Base-by-base conservation (phyloP, 2,113 vertebrate genomes). In the Syngnathoides biaculeatus region DNA sequence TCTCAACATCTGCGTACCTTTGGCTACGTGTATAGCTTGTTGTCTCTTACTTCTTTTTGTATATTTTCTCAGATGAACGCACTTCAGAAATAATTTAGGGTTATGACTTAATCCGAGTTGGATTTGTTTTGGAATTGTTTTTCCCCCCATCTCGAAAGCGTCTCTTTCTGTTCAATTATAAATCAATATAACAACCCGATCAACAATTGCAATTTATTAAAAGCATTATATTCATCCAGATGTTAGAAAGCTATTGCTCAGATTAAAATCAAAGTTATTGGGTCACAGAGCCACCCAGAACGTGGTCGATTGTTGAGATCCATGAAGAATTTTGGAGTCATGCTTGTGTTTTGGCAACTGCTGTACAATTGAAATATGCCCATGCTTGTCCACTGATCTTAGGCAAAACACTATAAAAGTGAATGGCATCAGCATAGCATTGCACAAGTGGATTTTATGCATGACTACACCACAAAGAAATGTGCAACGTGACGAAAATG, bases 1-100 rank as follows among this genome's bases (percentile, higher is more conserved):
- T 72, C 79, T 60, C 24, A 83, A 84, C 79, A 88, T 75, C 87
- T 88, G 84, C 72, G 81, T 69, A 74, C 55, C 63, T 79, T 68
- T 74, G 66, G 58, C 67, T 64, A 9, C 57, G 10, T 2, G 62
- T 48, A 47, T 60, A 72, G 69, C 55, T 56, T 27, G 5, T 58
- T 24, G 64, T 24, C 60, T 61, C 53, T 67, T 68, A 61, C 71
- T 64, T 59, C 58, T 65, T 26, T 40, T 62, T 30, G 38, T 24
- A 35, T 26, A 67, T 27, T 67, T 26, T 57, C 14, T 65, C 62
- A 65, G 27, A 20, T 43, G 43, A 56, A 66, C 35, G n/a, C 26
- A 63, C 26, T 27, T 10, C 3, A 35, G 43, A 17, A 43, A 27
- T 13, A 53, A n/a, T 64, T 47, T 47, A 26, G 2, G n/a, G 48